Base-by-base conservation (phyloP, 2,113 vertebrate species). In the Callopanchax toddi region DNA sequence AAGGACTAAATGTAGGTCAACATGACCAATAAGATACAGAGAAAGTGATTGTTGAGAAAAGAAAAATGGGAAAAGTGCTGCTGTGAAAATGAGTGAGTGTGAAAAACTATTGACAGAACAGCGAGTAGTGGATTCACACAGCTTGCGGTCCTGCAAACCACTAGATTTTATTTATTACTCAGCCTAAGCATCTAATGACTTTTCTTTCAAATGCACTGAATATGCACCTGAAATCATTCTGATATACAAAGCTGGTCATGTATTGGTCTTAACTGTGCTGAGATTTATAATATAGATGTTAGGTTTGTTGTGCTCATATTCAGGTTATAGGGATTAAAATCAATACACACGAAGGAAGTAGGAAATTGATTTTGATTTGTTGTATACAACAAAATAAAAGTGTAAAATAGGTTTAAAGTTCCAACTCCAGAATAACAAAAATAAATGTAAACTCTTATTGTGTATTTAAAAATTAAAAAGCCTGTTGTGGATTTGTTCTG, bases 71-170 rank as follows among this genome's bases (percentile, higher is more conserved):
- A 55, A 67, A 48, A 61, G 36, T 1, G 71, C 48, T 53, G 1
- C 43, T 54, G 51, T 55, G 46, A 37, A 37, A 44, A 52, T 37
- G 57, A 52, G 46, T 21, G 10, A 60, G 66, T 32, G 67, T 50
- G 59, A 74, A 74, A 60, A 54, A 20, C 56, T 52, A 50, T 48
- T 37, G 49, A 66, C 49, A 67, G 54, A 69, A 60, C 71, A 59
- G 71, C 0, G 53, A 25, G 61, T 65, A 45, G 55, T 44, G 46
- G 46, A 21, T 64, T 67, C 60, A 49, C 60, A 18, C 60, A 73
- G 67, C 64, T 54, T 56, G 34, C 26, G 17, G 22, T 56, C 59
- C 65, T 39, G 46, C 7, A 2, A 65, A 60, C 53, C 78, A 62
- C 71, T 42, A 60, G 55, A 74, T 18, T 68, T 62, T 52, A 39